phyloP scores from a whole-genome alignment of 2,888 invertebrate genomes.

The Eupithecia tripunctaria region DNA sequence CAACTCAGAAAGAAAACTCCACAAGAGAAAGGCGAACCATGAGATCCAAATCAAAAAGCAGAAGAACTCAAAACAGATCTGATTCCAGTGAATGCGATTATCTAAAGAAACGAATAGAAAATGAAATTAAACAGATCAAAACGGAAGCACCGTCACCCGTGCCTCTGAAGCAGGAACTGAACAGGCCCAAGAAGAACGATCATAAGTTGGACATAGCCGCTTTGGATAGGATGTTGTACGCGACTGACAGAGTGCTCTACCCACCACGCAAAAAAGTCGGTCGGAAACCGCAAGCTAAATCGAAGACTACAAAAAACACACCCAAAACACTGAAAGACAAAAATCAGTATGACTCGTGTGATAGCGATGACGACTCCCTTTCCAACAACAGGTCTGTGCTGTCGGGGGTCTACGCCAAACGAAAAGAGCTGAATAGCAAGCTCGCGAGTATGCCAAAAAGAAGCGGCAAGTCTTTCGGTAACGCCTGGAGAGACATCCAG shows the following conservation, averaged over 20 bases:
- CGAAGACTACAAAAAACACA: conserved; percentile 64
- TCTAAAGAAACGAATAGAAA: conserved; percentile 74
- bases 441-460: conserved; percentile 72
- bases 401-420: conserved; percentile 80
- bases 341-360: conserved; percentile 76
- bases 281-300: conserved; percentile 83
- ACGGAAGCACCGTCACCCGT: conserved; percentile 79
- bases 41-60: conserved; percentile 78
- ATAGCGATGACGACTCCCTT: conserved; percentile 71
- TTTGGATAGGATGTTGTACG: conserved; percentile 88
- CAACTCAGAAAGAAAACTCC: conserved; percentile 76
- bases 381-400: conserved; percentile 73
- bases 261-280: conserved; percentile 91
- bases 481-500: conserved; percentile 77
- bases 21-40: conserved; percentile 70
- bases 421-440: conserved; percentile 80
- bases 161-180: conserved; percentile 76
- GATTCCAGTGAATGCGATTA: conserved; percentile 80
- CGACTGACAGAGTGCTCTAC: conserved; percentile 90
- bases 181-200: conserved; percentile 72
- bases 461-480: conserved; percentile 70
- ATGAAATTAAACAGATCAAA: conserved; percentile 78
- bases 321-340: conserved; percentile 77
- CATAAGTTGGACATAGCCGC: conserved; percentile 83
- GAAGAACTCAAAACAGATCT: conserved; percentile 76